These are phyloP conservation scores for Micropterix aruncella DNA, from an alignment of 2,888 invertebrate genomes.

Conservation along the genomic window DNA sequence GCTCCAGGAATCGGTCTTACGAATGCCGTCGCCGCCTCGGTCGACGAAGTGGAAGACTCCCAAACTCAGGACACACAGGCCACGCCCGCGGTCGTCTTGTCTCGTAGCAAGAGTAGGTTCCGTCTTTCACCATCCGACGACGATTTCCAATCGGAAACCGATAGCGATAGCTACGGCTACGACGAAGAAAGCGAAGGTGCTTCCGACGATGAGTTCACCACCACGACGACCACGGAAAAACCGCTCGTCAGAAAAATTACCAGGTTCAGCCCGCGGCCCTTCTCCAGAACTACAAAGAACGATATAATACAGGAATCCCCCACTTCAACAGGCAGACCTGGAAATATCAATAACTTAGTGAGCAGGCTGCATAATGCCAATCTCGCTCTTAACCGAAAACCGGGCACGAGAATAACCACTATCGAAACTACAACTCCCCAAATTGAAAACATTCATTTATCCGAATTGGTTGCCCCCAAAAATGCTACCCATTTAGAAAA, in stretches of 20 bases:
- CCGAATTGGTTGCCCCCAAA: neutral
- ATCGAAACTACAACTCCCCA: neutral
- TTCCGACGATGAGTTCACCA: constrained; percentile 5
- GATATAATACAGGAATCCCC: constrained; percentile 5
- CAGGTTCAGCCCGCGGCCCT: constrained; percentile 32
- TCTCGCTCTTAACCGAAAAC: neutral
- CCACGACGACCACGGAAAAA: constrained; percentile 8
- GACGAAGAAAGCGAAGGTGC: neutral
- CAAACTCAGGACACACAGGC: neutral
- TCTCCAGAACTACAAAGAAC: constrained; percentile 18
- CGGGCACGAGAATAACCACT: neutral
- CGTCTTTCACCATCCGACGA: neutral
- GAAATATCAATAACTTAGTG: neutral
- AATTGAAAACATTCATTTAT: neutral
- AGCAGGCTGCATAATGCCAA: neutral
- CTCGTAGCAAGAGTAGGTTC: neutral
- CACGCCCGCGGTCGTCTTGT: neutral
- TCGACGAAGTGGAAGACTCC: neutral
- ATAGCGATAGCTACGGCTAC: neutral
- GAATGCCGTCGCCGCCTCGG: neutral
- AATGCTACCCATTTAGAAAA: neutral
- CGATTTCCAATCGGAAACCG: too few species aligned
- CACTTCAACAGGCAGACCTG: neutral
- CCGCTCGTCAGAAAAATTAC: constrained; percentile 17
- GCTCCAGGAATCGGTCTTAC: too few species aligned